Percentiles rank a stretch among this genome's conserved stretches.
phyloP scores from a whole-genome alignment of 2,797 vertebrate genomes.

The Oreonectes daqikongensis region DNA sequence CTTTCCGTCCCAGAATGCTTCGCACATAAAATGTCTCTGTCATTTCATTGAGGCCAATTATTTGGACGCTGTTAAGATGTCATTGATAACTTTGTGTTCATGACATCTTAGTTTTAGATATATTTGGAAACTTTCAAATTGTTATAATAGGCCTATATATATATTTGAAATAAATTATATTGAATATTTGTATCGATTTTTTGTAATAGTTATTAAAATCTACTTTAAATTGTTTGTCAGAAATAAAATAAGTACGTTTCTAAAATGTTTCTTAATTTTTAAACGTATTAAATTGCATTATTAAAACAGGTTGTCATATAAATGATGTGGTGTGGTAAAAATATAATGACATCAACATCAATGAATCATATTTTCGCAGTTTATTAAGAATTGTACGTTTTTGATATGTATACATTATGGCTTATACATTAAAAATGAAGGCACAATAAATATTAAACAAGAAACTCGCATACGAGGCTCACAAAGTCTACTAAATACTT shows the following conservation, averaged over 20 bases:
- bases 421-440: neutral
- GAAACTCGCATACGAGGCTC: neutral
- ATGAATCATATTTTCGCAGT: neutral
- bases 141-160: too few species aligned
- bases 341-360: neutral
- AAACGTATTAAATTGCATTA: neutral
- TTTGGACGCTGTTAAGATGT: too few species aligned
- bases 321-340: neutral
- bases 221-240: too few species aligned
- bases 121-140: too few species aligned
- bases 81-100: too few species aligned
- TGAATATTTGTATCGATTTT: too few species aligned
- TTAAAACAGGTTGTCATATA: neutral
- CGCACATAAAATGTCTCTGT: neutral
- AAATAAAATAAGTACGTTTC: too few species aligned
- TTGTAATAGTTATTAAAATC: too few species aligned
- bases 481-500: neutral
- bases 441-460: neutral
- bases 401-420: neutral
- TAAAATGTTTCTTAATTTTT: too few species aligned
- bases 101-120: too few species aligned
- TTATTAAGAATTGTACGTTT: neutral
- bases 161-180: too few species aligned
- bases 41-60: neutral
- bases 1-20: conserved; percentile 1